Conservation (phyloP, 2,113 vertebrate genomes). For the Calypte anna region DNA sequence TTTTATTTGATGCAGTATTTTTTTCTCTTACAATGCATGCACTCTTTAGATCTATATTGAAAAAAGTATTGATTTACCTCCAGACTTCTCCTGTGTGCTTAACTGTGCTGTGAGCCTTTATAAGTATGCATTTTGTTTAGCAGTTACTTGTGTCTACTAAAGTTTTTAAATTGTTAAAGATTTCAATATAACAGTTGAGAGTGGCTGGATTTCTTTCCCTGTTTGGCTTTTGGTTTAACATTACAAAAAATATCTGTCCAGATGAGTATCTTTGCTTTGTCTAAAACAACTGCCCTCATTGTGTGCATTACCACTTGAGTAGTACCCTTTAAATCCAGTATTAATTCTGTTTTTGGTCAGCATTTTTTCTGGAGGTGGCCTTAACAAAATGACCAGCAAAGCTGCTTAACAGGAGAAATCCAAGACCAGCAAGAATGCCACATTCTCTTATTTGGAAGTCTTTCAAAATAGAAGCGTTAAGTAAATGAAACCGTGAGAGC, state of each 20-base stretch:
- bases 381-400: constrained; percentile 37
- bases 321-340: neutral
- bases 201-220: neutral
- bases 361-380: constrained; percentile 14
- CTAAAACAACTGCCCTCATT: neutral
- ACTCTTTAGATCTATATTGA: neutral
- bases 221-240: neutral
- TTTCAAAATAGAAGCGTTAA: constrained; percentile 14
- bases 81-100: neutral
- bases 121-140: neutral
- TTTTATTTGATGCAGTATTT: neutral
- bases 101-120: neutral
- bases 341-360: neutral
- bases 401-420: constrained; percentile 24
- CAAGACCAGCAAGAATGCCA: neutral
- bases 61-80: neutral
- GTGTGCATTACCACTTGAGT: neutral
- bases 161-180: neutral
- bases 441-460: constrained; percentile 7
- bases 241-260: neutral
- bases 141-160: neutral
- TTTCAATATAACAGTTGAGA: neutral
- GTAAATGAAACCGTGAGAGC: neutral
- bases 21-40: neutral
- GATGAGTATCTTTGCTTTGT: neutral